A percentile compares a stretch with the other conserved stretches of the same genome.
Evolutionary conservation across 53 echinoderm and acorn worm genomes (phyloP).

Genomic region (Apostichopus leukothele): DNA sequence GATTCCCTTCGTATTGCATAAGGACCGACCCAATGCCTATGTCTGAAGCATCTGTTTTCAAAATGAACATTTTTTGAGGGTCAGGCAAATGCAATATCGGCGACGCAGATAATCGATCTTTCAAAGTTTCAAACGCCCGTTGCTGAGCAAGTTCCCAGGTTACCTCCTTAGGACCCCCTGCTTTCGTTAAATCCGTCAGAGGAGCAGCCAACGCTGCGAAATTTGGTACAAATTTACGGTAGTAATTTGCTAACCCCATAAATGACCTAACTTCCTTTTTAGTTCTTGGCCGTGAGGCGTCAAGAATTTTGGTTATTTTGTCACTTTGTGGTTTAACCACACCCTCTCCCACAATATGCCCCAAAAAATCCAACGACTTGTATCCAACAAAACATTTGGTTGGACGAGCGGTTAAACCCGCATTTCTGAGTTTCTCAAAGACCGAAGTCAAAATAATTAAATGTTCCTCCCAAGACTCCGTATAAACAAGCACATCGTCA

Average conservation of each 20-base stretch:
- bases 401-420: conserved; percentile 50
- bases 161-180: conserved; percentile 7
- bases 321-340: conserved; percentile 1
- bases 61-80: not conserved
- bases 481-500: conserved; percentile 63
- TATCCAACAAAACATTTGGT: conserved; percentile 56
- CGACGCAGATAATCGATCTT: not conserved
- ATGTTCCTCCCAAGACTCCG: conserved; percentile 58
- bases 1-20: conserved; percentile 32
- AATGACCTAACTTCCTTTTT: conserved; percentile 49
- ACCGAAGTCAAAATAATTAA: conserved; percentile 44
- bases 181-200: conserved; percentile 42
- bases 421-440: conserved; percentile 36
- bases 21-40: conserved; percentile 40
- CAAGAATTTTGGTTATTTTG: conserved; percentile 14
- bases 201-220: conserved; percentile 44
- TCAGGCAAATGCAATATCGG: conserved; percentile 47
- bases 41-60: conserved; percentile 39
- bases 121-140: not conserved
- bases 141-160: conserved; percentile 34
- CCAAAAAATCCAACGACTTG: conserved; percentile 45
- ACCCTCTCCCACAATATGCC: conserved; percentile 12
- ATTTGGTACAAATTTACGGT: conserved; percentile 47
- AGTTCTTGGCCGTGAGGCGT: conserved; percentile 8
- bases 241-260: conserved; percentile 40